Evolutionary conservation across 2,113 vertebrate genomes (phyloP).

Genomic region (Seriola quinqueradiata): DNA sequence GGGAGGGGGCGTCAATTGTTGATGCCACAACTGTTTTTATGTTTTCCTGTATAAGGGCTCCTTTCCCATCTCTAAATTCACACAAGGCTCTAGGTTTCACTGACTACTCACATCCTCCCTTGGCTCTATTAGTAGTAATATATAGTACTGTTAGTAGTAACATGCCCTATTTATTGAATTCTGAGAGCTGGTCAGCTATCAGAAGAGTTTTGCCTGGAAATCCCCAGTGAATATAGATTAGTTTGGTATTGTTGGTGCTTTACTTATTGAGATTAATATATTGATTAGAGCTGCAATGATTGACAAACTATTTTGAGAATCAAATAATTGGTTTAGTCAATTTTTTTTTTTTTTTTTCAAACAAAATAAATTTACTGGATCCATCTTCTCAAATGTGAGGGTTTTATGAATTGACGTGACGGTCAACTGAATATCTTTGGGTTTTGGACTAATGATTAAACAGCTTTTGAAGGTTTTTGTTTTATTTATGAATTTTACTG

Average conservation of each 20-base stretch:
- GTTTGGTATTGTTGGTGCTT: neutral
- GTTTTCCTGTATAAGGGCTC: slow-evolving; percentile 26
- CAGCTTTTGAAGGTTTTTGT: too few species aligned
- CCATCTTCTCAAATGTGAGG: neutral
- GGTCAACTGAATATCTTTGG: neutral
- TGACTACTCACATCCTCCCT: neutral
- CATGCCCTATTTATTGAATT: neutral
- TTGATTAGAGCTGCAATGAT: too few species aligned
- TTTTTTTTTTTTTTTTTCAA: too few species aligned
- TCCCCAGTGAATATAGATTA: neutral
- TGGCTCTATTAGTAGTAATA: neutral
- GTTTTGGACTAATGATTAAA: neutral
- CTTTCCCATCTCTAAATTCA: neutral
- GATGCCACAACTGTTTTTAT: slow-evolving; percentile 58
- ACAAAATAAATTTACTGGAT: neutral
- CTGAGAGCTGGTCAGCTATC: neutral
- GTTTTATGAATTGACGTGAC: too few species aligned
- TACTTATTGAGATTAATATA: neutral
- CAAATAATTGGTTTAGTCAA: too few species aligned
- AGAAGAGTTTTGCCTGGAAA: neutral
- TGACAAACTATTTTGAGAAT: too few species aligned
- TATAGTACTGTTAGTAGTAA: too few species aligned
- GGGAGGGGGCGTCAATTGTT: slow-evolving; percentile 24
- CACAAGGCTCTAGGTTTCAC: slow-evolving; percentile 1
- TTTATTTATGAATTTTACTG: too few species aligned